Evolutionary conservation across 2,797 vertebrate species (phyloP).

Genomic region (Poecile montanus): DNA sequence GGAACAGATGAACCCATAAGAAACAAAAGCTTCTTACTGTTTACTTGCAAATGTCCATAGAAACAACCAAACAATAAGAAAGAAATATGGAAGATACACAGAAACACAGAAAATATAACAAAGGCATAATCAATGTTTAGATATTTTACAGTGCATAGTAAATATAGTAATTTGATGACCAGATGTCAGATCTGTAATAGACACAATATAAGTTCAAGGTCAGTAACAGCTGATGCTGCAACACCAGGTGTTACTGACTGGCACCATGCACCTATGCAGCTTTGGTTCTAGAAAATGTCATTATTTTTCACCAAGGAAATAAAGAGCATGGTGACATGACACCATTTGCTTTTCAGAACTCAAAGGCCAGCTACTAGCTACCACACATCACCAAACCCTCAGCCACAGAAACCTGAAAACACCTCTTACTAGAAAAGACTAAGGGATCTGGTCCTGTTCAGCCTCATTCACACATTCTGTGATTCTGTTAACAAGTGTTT

Average conservation of each 20-base stretch:
- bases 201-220: background rate
- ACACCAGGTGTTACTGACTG: background rate
- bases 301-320: background rate
- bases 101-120: constrained; percentile 6
- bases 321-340: background rate
- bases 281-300: background rate
- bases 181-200: background rate
- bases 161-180: background rate
- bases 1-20: constrained; percentile 18
- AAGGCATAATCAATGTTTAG: background rate
- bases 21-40: constrained; percentile 30
- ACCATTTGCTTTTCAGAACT: background rate
- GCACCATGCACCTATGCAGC: background rate
- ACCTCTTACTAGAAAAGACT: background rate
- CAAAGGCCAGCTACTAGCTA: background rate
- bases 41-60: constrained; percentile 30
- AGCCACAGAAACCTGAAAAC: background rate
- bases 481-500: background rate
- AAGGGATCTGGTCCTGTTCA: background rate
- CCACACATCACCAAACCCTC: rapidly evolving
- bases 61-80: constrained; percentile 48
- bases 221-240: background rate
- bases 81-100: background rate
- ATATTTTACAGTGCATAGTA: background rate
- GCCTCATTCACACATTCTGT: background rate